Evolutionary conservation across 2,113 vertebrate genomes (phyloP).

Genomic region (Dipodomys ordii): DNA sequence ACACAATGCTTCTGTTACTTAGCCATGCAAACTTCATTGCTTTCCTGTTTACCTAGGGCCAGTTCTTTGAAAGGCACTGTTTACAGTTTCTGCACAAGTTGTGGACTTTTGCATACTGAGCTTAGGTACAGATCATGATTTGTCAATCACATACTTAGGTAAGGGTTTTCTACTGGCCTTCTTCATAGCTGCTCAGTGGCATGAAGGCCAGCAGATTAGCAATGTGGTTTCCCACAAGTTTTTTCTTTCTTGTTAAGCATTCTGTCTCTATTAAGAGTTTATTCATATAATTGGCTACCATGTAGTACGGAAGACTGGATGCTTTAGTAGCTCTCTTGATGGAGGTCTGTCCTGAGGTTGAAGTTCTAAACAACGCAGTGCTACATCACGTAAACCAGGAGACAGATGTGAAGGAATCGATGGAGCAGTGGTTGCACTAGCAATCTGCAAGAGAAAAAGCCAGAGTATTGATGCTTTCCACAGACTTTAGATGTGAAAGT

Average conservation of each 20-base stretch:
- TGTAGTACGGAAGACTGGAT: constrained; percentile 92
- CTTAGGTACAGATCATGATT: constrained; percentile 88
- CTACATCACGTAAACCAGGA: constrained; percentile 93
- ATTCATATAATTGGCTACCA: constrained; percentile 87
- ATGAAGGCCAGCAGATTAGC: constrained; percentile 79
- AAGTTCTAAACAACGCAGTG: constrained; percentile 94
- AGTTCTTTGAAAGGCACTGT: constrained; percentile 89
- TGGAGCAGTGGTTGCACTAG: constrained; percentile 93
- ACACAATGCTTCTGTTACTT: constrained; percentile 83
- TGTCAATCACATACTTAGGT: constrained; percentile 88
- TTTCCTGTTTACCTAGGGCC: constrained; percentile 81
- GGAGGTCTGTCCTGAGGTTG: constrained; percentile 93
- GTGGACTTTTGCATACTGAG: constrained; percentile 86
- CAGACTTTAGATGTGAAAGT: not conserved
- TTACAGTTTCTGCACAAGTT: constrained; percentile 83
- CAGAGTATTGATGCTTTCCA: not conserved
- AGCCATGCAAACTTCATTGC: constrained; percentile 82
- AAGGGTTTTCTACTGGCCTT: constrained; percentile 76
- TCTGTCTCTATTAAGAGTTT: constrained; percentile 67
- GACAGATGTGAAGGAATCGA: constrained; percentile 92
- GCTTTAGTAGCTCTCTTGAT: constrained; percentile 93
- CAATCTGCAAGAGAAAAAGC: constrained; percentile 87
- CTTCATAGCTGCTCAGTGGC: constrained; percentile 70
- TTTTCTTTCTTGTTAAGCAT: constrained; percentile 79
- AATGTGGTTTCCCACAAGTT: constrained; percentile 71